Base-by-base conservation (phyloP, 2,888 invertebrate genomes). In the Andricus curvator region DNA sequence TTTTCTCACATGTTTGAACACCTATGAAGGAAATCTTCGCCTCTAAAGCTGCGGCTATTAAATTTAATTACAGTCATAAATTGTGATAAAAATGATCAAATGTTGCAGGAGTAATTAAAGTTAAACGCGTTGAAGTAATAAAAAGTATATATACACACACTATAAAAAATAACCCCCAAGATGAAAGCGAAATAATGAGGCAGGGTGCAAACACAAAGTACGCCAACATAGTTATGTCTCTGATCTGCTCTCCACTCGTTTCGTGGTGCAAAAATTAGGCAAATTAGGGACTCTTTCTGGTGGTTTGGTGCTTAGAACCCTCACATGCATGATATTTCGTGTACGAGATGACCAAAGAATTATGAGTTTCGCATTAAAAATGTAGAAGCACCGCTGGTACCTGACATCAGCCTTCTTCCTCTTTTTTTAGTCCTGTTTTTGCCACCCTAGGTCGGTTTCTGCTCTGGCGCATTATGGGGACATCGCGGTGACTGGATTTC, bases 401-500 rank as follows among this genome's bases (percentile, higher is more conserved):
- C 25, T 51, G 70, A 25, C 70, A 56, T 33, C 70, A 70, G 33
- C 70, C 51, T 56, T n/a, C 48, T 51, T 70, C 17, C 20, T 29
- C 13, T 51, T 51, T n/a, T 74, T 56, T 74, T 74, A 13, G 20
- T 33, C 33, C 11, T n/a, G 8, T 74, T 20, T 56, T 51, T 51
- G 33, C 51, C 74, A 56, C 56, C 56, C 33, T 56, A 4, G 15
- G 25, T 62, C 17, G 62, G 22, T 62, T 17, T 1, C 62, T 25
- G 6, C 56, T 74, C 51, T 56, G 51, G 4, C 74, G 33, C 33
- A 74, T 74, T 74, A 74, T 37, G 33, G 56, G 74, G 56, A 56
- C 74, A 74, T 56, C 37, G 56, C 74, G 56, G 74, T 74, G 13
- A 29, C 74, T 33, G 56, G 56, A 56, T 74, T 74, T 37, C 74